Conservation (phyloP, 1,140 invertebrate species). For the Bemisia tabaci region DNA sequence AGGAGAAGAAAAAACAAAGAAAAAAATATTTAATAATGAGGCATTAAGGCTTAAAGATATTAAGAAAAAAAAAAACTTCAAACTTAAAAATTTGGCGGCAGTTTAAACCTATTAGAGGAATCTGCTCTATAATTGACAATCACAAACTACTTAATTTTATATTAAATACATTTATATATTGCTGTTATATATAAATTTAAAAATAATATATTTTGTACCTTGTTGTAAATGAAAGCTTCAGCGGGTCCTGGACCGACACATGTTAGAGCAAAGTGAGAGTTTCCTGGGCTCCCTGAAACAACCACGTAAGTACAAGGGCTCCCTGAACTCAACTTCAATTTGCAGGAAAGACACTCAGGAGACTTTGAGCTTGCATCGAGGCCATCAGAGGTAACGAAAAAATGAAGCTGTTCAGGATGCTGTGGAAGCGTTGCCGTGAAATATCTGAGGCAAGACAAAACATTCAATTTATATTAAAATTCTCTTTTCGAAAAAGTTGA, state of each 20-base stretch:
- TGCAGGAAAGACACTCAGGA: constrained; percentile 31
- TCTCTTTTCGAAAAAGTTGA: too few species aligned
- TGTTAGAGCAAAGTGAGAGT: constrained; percentile 49
- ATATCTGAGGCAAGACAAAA: not conserved
- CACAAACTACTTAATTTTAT: too few species aligned
- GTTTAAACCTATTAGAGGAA: too few species aligned
- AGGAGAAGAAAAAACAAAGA: too few species aligned
- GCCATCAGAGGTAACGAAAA: not conserved
- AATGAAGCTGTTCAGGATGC: not conserved
- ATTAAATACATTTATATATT: too few species aligned
- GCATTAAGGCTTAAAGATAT: too few species aligned
- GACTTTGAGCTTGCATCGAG: constrained; percentile 11
- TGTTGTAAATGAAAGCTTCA: constrained; percentile 31
- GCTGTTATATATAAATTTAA: too few species aligned
- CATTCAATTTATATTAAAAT: constrained; percentile 5
- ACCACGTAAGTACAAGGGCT: constrained; percentile 49
- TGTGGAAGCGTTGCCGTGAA: not conserved
- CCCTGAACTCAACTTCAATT: constrained; percentile 33
- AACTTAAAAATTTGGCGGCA: too few species aligned
- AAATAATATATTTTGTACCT: too few species aligned
- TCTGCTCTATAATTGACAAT: too few species aligned
- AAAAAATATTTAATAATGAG: too few species aligned
- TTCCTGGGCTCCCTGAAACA: constrained; percentile 46
- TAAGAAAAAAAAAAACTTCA: too few species aligned
- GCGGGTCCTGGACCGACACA: constrained; percentile 52